A percentile compares a stretch with the other conserved stretches of the same genome.
These are phyloP conservation scores for Dromaius novaehollandiae DNA, from an alignment of 2,113 vertebrate species.

Conservation along the genomic window DNA sequence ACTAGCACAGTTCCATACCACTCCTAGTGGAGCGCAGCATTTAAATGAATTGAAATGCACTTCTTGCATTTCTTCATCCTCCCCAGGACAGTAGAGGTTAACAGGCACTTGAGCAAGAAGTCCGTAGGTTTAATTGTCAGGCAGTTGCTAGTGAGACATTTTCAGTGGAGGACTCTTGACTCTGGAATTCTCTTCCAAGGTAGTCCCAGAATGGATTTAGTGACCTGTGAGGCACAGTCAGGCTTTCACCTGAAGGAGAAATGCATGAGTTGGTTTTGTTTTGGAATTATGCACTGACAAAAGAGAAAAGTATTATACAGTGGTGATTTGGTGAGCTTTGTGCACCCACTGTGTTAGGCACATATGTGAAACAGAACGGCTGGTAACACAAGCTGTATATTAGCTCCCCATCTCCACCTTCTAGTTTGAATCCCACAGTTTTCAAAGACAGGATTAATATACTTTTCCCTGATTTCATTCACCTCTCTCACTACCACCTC, in stretches of 20 bases:
- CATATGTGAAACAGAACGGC: accelerated
- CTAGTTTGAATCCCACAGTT: not conserved
- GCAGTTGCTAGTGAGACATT: not conserved
- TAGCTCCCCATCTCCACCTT: not conserved
- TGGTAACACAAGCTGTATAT: not conserved
- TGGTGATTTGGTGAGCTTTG: not conserved
- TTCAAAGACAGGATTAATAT: not conserved
- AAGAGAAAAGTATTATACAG: not conserved
- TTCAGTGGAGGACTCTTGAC: slow-evolving; percentile 23
- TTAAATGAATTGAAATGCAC: not conserved
- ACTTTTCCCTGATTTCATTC: not conserved
- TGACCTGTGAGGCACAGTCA: not conserved
- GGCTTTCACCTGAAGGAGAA: slow-evolving; percentile 30
- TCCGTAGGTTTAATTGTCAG: not conserved
- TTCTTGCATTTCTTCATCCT: not conserved
- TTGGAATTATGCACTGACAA: not conserved
- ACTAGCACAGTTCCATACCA: not conserved
- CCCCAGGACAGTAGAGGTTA: not conserved
- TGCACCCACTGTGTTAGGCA: not conserved
- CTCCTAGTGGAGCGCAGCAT: not conserved
- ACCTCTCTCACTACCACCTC: not conserved
- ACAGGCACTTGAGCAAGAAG: slow-evolving; percentile 6
- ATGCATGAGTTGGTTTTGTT: not conserved
- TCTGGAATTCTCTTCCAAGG: slow-evolving; percentile 2
- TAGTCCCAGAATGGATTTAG: not conserved